Percentiles rank a stretch among this genome's conserved stretches.
phyloP scores from a whole-genome alignment of 2,888 invertebrate species.

The Amphipyra berbera region DNA sequence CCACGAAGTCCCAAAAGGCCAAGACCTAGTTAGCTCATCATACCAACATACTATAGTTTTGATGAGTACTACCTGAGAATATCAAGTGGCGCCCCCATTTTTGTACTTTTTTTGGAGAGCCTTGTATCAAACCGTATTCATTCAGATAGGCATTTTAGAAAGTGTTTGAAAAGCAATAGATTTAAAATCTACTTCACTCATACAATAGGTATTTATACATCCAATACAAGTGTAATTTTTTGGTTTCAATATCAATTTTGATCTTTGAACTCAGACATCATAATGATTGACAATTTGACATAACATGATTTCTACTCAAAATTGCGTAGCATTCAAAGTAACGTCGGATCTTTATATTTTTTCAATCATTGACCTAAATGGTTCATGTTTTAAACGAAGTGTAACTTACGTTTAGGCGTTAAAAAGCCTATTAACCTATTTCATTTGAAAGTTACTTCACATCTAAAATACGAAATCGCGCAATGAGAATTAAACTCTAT shows the following conservation, averaged over 20 bases:
- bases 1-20: too few relatives aligned
- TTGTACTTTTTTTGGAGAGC: too few relatives aligned
- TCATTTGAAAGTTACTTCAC: constrained; percentile 83
- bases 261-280: constrained; percentile 42
- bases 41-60: too few relatives aligned
- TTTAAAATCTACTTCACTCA: neutral
- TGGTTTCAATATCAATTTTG: constrained; percentile 41
- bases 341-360: constrained; percentile 46
- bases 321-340: constrained; percentile 29
- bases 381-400: constrained; percentile 79
- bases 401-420: constrained; percentile 82
- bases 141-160: constrained; percentile 8
- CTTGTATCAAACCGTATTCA: too few relatives aligned
- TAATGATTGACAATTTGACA: constrained; percentile 54
- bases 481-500: constrained; percentile 54
- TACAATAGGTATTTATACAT: constrained; percentile 36
- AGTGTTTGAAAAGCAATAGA: constrained; percentile 28
- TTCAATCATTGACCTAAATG: constrained; percentile 74
- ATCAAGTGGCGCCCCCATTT: too few relatives aligned
- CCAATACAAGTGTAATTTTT: constrained; percentile 12
- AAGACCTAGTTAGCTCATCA: too few relatives aligned
- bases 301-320: constrained; percentile 51
- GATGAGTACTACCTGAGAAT: too few relatives aligned
- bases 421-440: constrained; percentile 88
- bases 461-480: constrained; percentile 52